phyloP scores from a whole-genome alignment of 2,113 vertebrate species.

The Ibidorhyncha struthersii region DNA sequence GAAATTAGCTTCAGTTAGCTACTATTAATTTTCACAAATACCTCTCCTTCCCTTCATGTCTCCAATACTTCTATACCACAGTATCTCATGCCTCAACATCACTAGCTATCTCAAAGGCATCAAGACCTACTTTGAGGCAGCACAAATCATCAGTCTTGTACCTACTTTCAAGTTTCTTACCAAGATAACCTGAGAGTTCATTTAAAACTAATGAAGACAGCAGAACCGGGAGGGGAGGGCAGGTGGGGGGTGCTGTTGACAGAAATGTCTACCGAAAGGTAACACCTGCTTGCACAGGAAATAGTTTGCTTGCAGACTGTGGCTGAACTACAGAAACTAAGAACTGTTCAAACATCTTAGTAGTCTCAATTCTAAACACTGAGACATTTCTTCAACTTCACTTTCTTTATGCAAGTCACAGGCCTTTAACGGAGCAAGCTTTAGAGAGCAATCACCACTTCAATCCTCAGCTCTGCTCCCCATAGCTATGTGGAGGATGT shows the following conservation, averaged over 20 bases:
- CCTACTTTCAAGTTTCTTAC: background rate
- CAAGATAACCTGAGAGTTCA: background rate
- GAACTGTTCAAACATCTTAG: background rate
- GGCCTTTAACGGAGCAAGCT: background rate
- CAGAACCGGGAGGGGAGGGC: background rate
- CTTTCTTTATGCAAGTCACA: background rate
- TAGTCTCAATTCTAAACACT: background rate
- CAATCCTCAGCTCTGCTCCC: background rate
- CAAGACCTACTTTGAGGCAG: background rate
- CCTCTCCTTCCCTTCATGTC: background rate
- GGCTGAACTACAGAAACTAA: background rate
- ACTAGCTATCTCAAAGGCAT: background rate
- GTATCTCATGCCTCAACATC: background rate
- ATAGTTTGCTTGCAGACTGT: background rate
- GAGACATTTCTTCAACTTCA: background rate
- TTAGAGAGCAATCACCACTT: background rate
- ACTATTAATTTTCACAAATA: background rate
- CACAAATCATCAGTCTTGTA: background rate
- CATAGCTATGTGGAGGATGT: rapidly evolving
- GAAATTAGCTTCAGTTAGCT: background rate
- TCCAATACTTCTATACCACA: background rate
- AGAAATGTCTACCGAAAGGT: background rate
- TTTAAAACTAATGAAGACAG: background rate
- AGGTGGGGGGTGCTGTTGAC: background rate
- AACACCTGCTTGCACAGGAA: background rate